Evolutionary conservation across 2,888 invertebrate species (phyloP).

Genomic region (Cryptus armator): DNA sequence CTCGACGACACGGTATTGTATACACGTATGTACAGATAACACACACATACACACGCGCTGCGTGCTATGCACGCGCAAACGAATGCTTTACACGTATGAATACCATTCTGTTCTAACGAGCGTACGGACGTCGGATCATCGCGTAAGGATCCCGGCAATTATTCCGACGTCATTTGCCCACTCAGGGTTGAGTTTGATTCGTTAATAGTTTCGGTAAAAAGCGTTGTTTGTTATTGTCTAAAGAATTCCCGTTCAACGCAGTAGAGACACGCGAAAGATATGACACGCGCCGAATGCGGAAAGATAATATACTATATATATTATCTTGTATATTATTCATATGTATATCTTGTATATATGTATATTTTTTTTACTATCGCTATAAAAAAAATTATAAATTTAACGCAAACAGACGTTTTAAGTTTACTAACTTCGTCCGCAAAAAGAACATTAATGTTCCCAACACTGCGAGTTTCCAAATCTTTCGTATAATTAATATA

Average conservation of each 20-base stretch:
- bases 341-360: not conserved
- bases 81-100: constrained; percentile 66
- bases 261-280: not conserved
- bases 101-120: constrained; percentile 70
- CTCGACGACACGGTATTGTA: constrained; percentile 47
- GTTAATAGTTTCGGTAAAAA: constrained; percentile 58
- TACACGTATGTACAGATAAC: not conserved
- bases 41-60: not conserved
- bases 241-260: constrained; percentile 11
- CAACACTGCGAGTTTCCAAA: too few species aligned
- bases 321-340: not conserved
- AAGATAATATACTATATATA: not conserved
- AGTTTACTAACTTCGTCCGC: too few species aligned
- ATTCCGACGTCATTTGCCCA: constrained; percentile 59
- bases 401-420: not conserved
- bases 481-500: too few species aligned
- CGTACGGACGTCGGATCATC: constrained; percentile 42
- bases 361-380: not conserved
- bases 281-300: not conserved
- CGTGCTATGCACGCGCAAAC: constrained; percentile 30
- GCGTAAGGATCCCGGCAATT: constrained; percentile 53
- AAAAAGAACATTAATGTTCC: too few species aligned
- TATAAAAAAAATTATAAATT: not conserved
- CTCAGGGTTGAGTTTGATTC: constrained; percentile 63
- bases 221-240: constrained; percentile 7